Percentiles rank a stretch among this genome's conserved stretches.
These are phyloP conservation scores for Clarias laeviceps DNA, from an alignment of 2,797 vertebrate species.

Conservation along the genomic window DNA sequence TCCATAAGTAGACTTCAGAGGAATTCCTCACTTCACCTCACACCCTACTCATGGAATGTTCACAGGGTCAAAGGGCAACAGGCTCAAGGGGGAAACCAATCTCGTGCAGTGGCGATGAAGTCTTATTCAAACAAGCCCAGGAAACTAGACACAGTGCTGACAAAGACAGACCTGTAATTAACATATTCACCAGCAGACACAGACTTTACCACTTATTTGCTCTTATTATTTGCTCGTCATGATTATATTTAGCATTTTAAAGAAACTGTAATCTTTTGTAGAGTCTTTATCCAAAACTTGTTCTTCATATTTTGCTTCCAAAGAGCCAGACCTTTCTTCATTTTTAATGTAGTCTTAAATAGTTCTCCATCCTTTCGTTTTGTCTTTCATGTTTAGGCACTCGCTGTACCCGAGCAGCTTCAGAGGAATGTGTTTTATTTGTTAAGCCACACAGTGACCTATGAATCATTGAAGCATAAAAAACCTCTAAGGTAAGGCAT, in stretches of 20 bases:
- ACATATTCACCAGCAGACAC: constrained; percentile 9
- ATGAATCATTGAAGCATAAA: too few relatives aligned
- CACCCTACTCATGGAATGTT: constrained; percentile 75
- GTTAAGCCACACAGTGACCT: too few relatives aligned
- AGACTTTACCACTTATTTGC: neutral
- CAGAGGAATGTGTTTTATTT: too few relatives aligned
- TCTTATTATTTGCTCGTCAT: too few relatives aligned
- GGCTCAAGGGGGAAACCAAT: constrained; percentile 80
- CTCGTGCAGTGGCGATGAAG: constrained; percentile 79
- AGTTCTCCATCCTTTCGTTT: too few relatives aligned
- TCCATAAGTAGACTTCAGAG: constrained; percentile 80
- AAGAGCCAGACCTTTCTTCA: too few relatives aligned
- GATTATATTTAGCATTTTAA: neutral
- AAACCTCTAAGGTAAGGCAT: too few relatives aligned
- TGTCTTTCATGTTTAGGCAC: too few relatives aligned
- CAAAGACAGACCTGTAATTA: constrained; percentile 16
- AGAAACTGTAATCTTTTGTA: neutral
- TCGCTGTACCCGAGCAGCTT: too few relatives aligned
- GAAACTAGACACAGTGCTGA: constrained; percentile 9
- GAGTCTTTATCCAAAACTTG: too few relatives aligned
- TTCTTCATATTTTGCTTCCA: too few relatives aligned
- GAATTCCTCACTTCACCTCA: constrained; percentile 77
- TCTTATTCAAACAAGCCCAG: constrained; percentile 91
- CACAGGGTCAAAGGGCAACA: constrained; percentile 85
- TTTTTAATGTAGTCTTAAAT: too few relatives aligned